These are phyloP conservation scores for Napeogenes inachia DNA, from an alignment of 2,888 invertebrate species.

Conservation along the genomic window DNA sequence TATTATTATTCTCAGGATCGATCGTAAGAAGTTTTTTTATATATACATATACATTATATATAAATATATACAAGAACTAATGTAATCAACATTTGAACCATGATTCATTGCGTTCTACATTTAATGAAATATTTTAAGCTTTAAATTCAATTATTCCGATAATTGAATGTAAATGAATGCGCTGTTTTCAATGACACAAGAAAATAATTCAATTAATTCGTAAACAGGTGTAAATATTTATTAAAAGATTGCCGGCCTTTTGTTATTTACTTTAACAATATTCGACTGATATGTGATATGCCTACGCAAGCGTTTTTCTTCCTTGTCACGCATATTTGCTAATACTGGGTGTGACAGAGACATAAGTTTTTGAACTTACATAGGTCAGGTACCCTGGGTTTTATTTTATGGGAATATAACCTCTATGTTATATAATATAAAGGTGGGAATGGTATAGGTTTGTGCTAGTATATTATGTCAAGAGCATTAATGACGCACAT, in stretches of 20 bases:
- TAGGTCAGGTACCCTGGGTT: conserved; percentile 19
- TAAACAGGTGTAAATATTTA: conserved; percentile 4
- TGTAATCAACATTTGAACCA: too few species aligned
- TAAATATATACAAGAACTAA: too few species aligned
- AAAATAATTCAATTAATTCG: conserved; percentile 4
- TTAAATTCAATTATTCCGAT: background rate
- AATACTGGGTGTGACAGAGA: conserved; percentile 10
- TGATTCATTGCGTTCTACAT: conserved; percentile 9
- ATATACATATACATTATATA: too few species aligned
- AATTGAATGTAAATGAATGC: conserved; percentile 5
- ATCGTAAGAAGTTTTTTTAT: too few species aligned
- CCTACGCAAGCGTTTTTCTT: conserved; percentile 7
- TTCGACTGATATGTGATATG: background rate
- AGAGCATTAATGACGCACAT: conserved; percentile 40
- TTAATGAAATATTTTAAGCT: background rate
- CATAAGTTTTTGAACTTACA: conserved; percentile 17
- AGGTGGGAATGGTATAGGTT: conserved; percentile 9
- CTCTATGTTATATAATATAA: background rate
- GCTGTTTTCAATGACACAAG: conserved; percentile 5
- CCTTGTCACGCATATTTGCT: conserved; percentile 15
- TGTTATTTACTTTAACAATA: background rate
- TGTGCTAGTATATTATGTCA: conserved; percentile 31
- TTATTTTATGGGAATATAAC: background rate
- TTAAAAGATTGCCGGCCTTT: background rate
- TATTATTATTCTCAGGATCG: too few species aligned